Base-by-base conservation (phyloP, 1,140 invertebrate genomes). In the Megathymus violae region DNA sequence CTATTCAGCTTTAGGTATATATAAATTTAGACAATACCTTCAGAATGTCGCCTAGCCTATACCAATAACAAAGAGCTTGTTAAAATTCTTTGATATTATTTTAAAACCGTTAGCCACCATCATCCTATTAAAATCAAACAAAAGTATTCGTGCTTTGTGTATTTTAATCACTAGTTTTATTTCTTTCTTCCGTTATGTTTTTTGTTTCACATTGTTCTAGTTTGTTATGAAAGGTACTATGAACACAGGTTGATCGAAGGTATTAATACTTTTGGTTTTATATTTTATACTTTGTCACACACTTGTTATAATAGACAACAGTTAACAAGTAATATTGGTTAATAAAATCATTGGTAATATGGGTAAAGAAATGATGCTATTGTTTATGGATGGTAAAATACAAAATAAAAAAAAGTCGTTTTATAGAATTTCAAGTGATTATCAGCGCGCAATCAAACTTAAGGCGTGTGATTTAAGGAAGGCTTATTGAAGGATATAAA, bases 61-160 rank as follows among this genome's bases (percentile, higher is more conserved):
- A 61, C 62, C 69, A 63, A 69, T 74, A 77, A 82, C 84, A 83
- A 89, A 77, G 76, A 67, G 73, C 86, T 89, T 86, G 86, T 87
- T 89, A 89, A 87, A 78, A 87, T 89, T 85, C 82, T 80, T 84
- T 64, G 50, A 80, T 63, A 71, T 56, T 59, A 52, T n/a, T n/a
- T n/a, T 58, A 54, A 17, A 67, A 74, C 74, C 78, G 80, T 72
- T 78, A 80, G 65, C 67, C 36, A 69, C 62, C 76, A 38, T 47
- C 62, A 43, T 61, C 79, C 71, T 77, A 82, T 85, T 83, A 83
- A 82, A 83, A 74, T 73, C 62, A 71, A 83, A 79, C 69, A 82
- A 80, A 80, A 83, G 54, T 15, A 43, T 38, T 27, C 44, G 22
- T 47, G n/a, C 19, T 47, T 36, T 27, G 44, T 40, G 7, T 44